phyloP scores from a whole-genome alignment of 2,888 invertebrate species.

The Entomobrya multifasciata region DNA sequence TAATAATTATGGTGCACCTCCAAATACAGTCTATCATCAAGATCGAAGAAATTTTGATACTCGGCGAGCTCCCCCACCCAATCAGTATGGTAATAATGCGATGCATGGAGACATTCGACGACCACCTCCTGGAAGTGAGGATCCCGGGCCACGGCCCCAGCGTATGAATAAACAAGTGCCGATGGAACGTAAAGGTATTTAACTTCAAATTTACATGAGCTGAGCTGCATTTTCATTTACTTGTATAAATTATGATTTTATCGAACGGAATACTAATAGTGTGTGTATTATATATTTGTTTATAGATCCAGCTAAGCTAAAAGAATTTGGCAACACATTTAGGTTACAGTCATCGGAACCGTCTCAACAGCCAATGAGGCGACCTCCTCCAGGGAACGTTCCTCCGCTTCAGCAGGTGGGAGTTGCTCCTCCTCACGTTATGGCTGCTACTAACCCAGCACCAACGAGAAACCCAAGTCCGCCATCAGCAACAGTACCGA shows the following conservation, averaged over 20 bases:
- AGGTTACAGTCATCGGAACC: conserved; percentile 64
- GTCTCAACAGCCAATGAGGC: conserved; percentile 64
- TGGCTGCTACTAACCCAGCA: conserved; percentile 51
- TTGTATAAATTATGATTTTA: too few relatives aligned
- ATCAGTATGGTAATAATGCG: conserved; percentile 72
- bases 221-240: background rate
- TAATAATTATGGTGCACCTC: conserved; percentile 73
- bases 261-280: too few relatives aligned
- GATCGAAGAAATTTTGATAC: conserved; percentile 74
- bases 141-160: conserved; percentile 71
- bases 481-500: conserved; percentile 59
- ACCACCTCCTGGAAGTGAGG: conserved; percentile 59
- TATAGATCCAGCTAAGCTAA: conserved; percentile 70
- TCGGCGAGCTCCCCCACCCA: conserved; percentile 71
- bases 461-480: conserved; percentile 72
- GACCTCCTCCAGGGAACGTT: conserved; percentile 64
- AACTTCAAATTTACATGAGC: background rate
- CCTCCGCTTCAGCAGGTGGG: conserved; percentile 63
- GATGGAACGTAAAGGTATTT: conserved; percentile 73
- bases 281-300: background rate
- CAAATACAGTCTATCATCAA: conserved; percentile 76
- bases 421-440: conserved; percentile 53
- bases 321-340: conserved; percentile 74
- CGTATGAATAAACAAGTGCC: conserved; percentile 75
- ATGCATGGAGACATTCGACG: conserved; percentile 65